Conservation (phyloP, 1,140 invertebrate genomes). For the Aphis craccivora region DNA sequence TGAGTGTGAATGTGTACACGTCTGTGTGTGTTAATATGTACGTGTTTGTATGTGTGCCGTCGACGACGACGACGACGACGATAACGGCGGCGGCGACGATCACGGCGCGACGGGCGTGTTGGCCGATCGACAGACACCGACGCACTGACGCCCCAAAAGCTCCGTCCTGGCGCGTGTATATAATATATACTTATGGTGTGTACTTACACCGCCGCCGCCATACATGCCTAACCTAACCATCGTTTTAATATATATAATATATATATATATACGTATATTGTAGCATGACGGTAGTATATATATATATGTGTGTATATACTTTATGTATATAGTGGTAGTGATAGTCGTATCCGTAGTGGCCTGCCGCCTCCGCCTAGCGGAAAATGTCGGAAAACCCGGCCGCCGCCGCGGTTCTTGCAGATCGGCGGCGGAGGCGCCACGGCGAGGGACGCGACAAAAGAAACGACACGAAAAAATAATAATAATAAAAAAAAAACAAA, state of each 20-base stretch:
- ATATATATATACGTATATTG: not conserved
- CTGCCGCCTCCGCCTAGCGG: slow-evolving; percentile 23
- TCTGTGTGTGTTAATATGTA: not conserved
- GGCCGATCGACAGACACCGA: slow-evolving; percentile 50
- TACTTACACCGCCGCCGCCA: not conserved
- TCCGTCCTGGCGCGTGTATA: not conserved
- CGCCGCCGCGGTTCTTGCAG: not conserved
- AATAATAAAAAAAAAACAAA: no score
- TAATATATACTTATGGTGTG: not conserved
- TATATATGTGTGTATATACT: no score
- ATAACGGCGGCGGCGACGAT: not conserved
- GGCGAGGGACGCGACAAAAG: not conserved
- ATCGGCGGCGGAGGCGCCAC: not conserved
- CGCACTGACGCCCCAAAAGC: slow-evolving; percentile 55
- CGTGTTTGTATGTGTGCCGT: not conserved
- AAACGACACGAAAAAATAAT: not conserved
- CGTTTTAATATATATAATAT: not conserved
- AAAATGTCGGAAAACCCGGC: slow-evolving; percentile 14
- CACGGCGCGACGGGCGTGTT: slow-evolving; percentile 34
- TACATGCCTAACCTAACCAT: not conserved
- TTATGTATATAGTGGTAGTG: not conserved
- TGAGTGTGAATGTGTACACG: not conserved
- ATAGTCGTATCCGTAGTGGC: not conserved
- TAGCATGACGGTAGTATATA: not conserved
- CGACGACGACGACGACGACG: not conserved